Conservation (phyloP, 2,113 vertebrate genomes). For the Grammomys surdaster region DNA sequence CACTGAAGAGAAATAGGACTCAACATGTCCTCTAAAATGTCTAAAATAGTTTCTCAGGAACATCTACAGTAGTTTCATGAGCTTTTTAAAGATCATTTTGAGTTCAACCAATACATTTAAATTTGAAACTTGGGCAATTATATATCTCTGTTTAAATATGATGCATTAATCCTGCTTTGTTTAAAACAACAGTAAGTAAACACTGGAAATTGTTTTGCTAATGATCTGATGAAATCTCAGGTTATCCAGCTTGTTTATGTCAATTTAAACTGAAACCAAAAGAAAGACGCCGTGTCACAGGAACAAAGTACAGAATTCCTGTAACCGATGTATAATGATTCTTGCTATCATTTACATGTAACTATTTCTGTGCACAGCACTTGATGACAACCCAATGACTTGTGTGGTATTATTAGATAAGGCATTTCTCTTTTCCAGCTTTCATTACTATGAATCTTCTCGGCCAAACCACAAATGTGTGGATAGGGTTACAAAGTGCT, state of each 20-base stretch:
- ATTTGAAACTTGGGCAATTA: conserved; percentile 55
- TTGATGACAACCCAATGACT: conserved; percentile 36
- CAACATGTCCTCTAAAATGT: conserved; percentile 44
- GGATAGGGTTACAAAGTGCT: conserved; percentile 91
- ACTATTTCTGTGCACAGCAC: conserved; percentile 63
- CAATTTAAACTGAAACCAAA: conserved; percentile 63
- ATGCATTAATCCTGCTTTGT: conserved; percentile 20
- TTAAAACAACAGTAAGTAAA: conserved; percentile 58
- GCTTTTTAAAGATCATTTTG: conserved; percentile 36
- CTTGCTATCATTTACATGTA: conserved; percentile 68
- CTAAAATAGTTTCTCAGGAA: conserved; percentile 42
- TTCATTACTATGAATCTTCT: conserved; percentile 96
- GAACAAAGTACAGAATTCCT: conserved; percentile 49
- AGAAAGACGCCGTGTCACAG: conserved; percentile 52
- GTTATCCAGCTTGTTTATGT: conserved; percentile 44
- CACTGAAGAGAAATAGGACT: conserved; percentile 20
- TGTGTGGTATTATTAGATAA: conserved; percentile 61
- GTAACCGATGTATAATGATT: conserved; percentile 56
- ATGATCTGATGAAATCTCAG: conserved; percentile 55
- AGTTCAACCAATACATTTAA: conserved; percentile 36
- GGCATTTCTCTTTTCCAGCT: conserved; percentile 87
- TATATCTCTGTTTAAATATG: conserved; percentile 45
- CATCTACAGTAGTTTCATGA: conserved; percentile 25
- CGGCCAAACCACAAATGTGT: conserved; percentile 90
- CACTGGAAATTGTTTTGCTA: conserved; percentile 64